Conservation (phyloP, 1,140 invertebrate species). For the Bombus pascuorum region DNA sequence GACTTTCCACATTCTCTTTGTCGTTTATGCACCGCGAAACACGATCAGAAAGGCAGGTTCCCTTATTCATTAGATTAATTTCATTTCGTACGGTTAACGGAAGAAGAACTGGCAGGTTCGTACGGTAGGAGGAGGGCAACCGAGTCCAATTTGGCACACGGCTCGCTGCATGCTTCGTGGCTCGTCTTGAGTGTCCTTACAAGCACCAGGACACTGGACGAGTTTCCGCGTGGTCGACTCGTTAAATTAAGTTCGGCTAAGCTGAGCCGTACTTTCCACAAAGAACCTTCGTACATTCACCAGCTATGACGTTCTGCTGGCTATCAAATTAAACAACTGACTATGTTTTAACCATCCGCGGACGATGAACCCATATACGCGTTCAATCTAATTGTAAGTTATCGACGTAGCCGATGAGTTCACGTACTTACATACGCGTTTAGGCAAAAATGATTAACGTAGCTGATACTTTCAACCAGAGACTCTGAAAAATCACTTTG, state of each 20-base stretch:
- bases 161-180: neutral
- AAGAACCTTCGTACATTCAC: neutral
- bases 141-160: constrained; percentile 39
- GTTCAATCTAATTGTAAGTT: neutral
- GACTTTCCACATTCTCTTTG: neutral
- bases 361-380: neutral
- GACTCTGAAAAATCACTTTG: too few species aligned
- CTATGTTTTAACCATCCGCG: neutral
- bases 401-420: neutral
- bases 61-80: constrained; percentile 40
- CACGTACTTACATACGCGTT: neutral
- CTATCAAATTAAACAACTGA: neutral
- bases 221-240: constrained; percentile 32
- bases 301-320: neutral
- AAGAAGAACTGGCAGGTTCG: neutral
- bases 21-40: neutral
- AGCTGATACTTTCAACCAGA: too few species aligned
- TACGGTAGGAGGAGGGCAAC: neutral
- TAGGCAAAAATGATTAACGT: neutral
- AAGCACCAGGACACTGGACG: neutral
- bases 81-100: constrained; percentile 8
- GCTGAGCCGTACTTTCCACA: neutral
- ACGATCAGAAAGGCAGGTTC: neutral
- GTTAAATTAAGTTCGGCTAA: constrained; percentile 42
- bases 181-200: constrained; percentile 27